Evolutionary conservation across 2,113 vertebrate species (phyloP).

Genomic region (Grammomys dolichurus): DNA sequence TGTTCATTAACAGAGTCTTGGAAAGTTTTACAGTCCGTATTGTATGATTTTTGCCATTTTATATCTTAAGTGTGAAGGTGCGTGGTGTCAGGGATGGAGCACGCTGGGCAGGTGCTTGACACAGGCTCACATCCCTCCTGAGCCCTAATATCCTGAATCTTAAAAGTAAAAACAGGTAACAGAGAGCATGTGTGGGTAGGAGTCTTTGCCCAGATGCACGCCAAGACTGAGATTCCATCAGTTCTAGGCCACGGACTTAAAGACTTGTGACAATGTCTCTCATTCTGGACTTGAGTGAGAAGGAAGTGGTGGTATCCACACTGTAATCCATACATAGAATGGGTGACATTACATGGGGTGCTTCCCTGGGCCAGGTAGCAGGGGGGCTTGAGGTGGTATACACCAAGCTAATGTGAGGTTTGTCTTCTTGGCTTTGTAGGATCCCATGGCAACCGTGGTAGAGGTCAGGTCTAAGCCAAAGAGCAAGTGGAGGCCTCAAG

Average conservation of each 20-base stretch:
- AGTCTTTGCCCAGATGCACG: background rate
- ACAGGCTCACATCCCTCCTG: background rate
- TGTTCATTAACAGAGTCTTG: background rate
- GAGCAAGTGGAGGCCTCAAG: conserved; percentile 98
- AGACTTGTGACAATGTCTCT: background rate
- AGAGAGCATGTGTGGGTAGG: background rate
- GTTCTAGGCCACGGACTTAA: background rate
- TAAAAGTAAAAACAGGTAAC: background rate
- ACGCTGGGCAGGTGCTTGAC: background rate
- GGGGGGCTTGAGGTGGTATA: background rate
- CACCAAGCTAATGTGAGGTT: background rate
- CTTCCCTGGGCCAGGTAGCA: rapidly evolving
- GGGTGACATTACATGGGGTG: rapidly evolving
- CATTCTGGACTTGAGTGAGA: background rate
- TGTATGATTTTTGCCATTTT: background rate
- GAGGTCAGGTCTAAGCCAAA: conserved; percentile 96
- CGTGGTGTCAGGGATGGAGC: background rate
- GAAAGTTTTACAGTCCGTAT: conserved; percentile 17
- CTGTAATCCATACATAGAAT: too few relatives aligned
- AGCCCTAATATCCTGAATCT: background rate
- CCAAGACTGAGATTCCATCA: background rate
- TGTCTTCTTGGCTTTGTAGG: conserved; percentile 86
- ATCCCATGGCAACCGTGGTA: conserved; percentile 94
- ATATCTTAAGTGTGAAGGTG: background rate
- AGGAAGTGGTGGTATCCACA: background rate